These are phyloP conservation scores for Margarornis squamiger DNA, from an alignment of 2,797 vertebrate species.

Conservation along the genomic window DNA sequence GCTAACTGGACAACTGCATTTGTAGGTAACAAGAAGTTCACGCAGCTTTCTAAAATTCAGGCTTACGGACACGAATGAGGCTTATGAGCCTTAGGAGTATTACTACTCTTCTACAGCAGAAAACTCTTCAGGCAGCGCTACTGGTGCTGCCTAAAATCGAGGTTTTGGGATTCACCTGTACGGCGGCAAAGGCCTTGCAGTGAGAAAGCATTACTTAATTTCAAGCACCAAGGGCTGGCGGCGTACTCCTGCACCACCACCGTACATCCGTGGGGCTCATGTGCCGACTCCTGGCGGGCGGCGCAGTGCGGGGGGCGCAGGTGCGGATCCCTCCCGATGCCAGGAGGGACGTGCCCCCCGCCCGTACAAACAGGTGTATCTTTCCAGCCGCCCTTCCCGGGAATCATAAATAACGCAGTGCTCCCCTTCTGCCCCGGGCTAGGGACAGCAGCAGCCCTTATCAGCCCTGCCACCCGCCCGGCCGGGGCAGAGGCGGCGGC, in stretches of 20 bases:
- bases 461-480: not conserved
- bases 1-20: not conserved
- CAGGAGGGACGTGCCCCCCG: no score
- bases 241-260: no score
- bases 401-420: not conserved
- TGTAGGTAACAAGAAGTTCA: not conserved
- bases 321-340: not conserved
- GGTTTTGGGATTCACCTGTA: not conserved
- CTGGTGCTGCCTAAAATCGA: not conserved
- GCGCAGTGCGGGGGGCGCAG: not conserved
- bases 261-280: rapidly evolving
- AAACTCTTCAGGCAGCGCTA: not conserved
- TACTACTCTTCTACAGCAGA: not conserved
- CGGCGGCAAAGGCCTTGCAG: rapidly evolving
- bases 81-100: not conserved
- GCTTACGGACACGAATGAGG: rapidly evolving
- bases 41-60: not conserved
- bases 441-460: not conserved
- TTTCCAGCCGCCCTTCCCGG: not conserved
- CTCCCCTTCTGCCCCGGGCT: rapidly evolving
- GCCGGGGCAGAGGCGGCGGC: not conserved
- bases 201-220: rapidly evolving
- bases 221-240: rapidly evolving
- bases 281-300: rapidly evolving
- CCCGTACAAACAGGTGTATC: no score